Percentiles rank a stretch among this genome's conserved stretches.
Evolutionary conservation across 2,888 invertebrate genomes (phyloP).

Genomic region (Cerceris rybyensis): DNA sequence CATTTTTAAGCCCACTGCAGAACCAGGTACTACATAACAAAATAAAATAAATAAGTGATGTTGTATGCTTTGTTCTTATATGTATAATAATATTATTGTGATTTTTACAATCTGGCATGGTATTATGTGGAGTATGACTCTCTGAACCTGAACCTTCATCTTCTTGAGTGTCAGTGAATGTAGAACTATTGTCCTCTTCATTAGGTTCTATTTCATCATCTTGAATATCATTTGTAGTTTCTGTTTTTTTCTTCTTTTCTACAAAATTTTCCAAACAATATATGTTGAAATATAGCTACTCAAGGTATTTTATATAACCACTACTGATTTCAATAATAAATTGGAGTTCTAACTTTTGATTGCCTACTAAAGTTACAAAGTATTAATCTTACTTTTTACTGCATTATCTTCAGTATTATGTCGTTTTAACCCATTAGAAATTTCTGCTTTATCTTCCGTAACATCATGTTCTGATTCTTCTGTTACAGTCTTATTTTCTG

Average conservation of each 20-base stretch:
- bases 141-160: background rate
- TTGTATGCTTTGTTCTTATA: background rate
- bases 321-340: background rate
- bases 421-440: constrained; percentile 54
- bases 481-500: constrained; percentile 3
- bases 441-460: constrained; percentile 32
- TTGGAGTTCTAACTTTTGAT: background rate
- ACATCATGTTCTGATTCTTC: background rate
- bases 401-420: constrained; percentile 48
- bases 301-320: background rate
- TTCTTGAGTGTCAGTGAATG: background rate
- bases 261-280: background rate
- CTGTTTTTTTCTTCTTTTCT: constrained; percentile 38
- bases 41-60: constrained; percentile 3
- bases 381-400: constrained; percentile 64
- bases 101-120: constrained; percentile 24
- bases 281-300: background rate
- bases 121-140: background rate
- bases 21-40: constrained; percentile 85
- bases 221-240: background rate
- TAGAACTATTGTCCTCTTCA: constrained; percentile 50
- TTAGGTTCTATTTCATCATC: constrained; percentile 9
- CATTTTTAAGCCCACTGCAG: constrained; percentile 85
- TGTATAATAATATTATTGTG: background rate
- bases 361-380: background rate